These are phyloP conservation scores for Helleia helle DNA, from an alignment of 2,888 invertebrate species.

Conservation along the genomic window DNA sequence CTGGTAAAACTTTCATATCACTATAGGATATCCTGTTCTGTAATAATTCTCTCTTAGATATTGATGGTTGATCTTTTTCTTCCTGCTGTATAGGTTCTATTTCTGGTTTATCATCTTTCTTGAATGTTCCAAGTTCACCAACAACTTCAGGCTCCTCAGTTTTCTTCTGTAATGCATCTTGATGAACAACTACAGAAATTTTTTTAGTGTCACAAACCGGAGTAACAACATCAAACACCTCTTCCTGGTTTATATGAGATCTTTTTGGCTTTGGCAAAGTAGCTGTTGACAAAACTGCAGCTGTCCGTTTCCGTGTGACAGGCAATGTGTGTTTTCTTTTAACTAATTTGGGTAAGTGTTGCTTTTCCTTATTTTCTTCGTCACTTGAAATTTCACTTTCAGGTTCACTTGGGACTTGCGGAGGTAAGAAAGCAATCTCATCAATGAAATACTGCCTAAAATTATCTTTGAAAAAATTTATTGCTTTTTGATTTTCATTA, in stretches of 20 bases:
- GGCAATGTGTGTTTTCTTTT: conserved; percentile 54
- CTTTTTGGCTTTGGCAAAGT: conserved; percentile 40
- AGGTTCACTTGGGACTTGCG: conserved; percentile 34
- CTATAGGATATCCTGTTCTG: conserved; percentile 79
- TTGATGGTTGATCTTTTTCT: conserved; percentile 48
- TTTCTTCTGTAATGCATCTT: conserved; percentile 47
- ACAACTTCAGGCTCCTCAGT: conserved; percentile 46
- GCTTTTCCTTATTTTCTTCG: conserved; percentile 36
- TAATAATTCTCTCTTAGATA: conserved; percentile 78
- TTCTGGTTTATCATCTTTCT: conserved; percentile 39
- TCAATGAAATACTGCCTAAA: conserved; percentile 42
- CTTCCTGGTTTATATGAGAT: conserved; percentile 36
- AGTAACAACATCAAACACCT: conserved; percentile 52
- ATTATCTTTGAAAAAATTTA: conserved; percentile 44
- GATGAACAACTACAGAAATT: conserved; percentile 54
- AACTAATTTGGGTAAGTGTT: conserved; percentile 31
- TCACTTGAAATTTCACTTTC: conserved; percentile 63
- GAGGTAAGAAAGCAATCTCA: conserved; percentile 32
- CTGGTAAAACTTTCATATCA: conserved; percentile 82
- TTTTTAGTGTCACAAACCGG: conserved; percentile 51
- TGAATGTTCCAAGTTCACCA: conserved; percentile 57
- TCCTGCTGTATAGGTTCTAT: conserved; percentile 22
- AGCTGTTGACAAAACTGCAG: conserved; percentile 33
- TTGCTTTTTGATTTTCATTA: conserved; percentile 50
- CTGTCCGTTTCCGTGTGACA: conserved; percentile 40